Conservation (phyloP, 2,888 invertebrate genomes). For the Stenodema calcarata region DNA sequence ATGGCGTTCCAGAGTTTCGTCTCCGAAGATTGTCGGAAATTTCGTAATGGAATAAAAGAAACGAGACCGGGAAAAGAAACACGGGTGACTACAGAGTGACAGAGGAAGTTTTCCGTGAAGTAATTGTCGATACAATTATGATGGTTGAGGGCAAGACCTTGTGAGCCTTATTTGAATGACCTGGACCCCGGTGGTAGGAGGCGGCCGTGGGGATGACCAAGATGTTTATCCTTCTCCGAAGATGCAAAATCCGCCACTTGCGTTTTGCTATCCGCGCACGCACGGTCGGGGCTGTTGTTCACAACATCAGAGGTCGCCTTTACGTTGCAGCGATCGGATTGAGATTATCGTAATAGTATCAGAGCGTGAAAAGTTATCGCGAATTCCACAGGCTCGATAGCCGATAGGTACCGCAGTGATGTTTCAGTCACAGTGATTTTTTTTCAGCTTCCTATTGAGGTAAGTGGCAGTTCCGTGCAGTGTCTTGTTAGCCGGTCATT, state of each 20-base stretch:
- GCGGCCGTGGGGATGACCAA: constrained; percentile 10
- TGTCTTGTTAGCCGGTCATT: too few species aligned
- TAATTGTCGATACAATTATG: background rate
- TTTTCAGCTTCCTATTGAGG: too few species aligned
- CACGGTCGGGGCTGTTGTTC: background rate
- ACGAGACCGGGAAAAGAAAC: background rate
- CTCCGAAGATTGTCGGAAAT: background rate
- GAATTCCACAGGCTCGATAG: background rate
- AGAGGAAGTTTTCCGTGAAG: background rate
- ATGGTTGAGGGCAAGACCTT: background rate
- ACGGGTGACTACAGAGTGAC: too few species aligned
- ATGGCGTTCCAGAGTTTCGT: background rate
- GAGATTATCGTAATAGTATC: background rate
- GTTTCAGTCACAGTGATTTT: background rate
- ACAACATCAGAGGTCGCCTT: too few species aligned
- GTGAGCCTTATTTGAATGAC: background rate
- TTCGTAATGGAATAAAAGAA: background rate
- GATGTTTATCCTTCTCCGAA: constrained; percentile 7
- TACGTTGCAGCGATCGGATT: too few species aligned
- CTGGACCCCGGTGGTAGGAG: background rate
- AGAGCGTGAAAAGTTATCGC: background rate
- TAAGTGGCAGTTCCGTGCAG: too few species aligned
- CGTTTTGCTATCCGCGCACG: background rate
- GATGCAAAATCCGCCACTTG: background rate
- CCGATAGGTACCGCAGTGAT: background rate